phyloP scores from a whole-genome alignment of 2,888 invertebrate species.

The Ormia ochracea region DNA sequence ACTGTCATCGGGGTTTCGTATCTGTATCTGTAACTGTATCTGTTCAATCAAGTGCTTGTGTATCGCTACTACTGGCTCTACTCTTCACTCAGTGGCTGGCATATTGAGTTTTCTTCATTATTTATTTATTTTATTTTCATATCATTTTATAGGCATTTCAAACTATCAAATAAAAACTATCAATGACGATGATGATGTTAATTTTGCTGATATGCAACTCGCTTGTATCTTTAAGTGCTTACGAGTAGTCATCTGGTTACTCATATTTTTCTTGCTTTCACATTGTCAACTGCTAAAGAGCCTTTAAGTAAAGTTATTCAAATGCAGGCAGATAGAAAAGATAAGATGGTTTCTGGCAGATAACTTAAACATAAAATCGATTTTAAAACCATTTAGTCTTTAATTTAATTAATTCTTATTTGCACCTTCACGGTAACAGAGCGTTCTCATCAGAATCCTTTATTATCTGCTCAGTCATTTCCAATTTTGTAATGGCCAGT shows the following conservation, averaged over 20 bases:
- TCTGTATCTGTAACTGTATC: conserved; percentile 4
- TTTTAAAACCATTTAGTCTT: no score
- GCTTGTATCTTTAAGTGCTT: conserved; percentile 39
- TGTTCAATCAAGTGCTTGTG: conserved; percentile 4
- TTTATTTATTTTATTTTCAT: conserved; percentile 15
- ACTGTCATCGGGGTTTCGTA: conserved; percentile 9
- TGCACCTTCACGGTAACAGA: no score
- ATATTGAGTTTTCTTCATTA: conserved; percentile 36
- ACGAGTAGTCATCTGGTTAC: conserved; percentile 26
- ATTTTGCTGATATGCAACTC: conserved; percentile 52
- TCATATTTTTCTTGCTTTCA: conserved; percentile 52
- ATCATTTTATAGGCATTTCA: no score
- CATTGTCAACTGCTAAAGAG: conserved; percentile 43
- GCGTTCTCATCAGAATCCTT: no score
- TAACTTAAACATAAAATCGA: no score
- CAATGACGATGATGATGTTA: background rate
- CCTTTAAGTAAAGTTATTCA: background rate
- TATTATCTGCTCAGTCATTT: no score
- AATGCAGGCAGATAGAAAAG: background rate
- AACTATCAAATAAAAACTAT: conserved; percentile 19
- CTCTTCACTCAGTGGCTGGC: conserved; percentile 44
- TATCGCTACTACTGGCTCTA: conserved; percentile 23
- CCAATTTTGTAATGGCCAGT: no score
- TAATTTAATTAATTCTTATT: no score
- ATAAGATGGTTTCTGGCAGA: no score